These are phyloP conservation scores for Calliopum simillimum DNA, from an alignment of 2,888 invertebrate genomes.

Conservation along the genomic window DNA sequence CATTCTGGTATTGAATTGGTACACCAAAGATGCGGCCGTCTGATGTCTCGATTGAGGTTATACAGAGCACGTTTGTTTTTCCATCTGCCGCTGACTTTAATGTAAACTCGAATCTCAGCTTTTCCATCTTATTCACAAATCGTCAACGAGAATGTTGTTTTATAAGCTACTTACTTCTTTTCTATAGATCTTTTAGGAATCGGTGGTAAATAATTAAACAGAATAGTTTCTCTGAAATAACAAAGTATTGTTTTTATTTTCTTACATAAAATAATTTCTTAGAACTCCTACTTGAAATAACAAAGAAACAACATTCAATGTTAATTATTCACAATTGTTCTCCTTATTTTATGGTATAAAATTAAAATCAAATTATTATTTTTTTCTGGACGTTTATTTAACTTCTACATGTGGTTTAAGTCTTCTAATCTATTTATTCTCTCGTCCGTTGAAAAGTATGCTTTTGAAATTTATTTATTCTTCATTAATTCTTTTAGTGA, in stretches of 20 bases:
- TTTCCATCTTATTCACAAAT: too few species aligned
- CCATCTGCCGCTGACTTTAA: too few species aligned
- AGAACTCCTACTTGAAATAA: background rate
- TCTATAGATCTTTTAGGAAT: background rate
- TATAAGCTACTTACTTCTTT: conserved; percentile 3
- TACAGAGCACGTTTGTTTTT: too few species aligned
- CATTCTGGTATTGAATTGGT: too few species aligned
- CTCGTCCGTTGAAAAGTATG: background rate
- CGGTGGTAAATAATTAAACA: conserved; percentile 6
- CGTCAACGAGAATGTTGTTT: too few species aligned
- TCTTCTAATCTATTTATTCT: too few species aligned
- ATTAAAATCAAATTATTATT: background rate
- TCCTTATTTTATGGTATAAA: background rate
- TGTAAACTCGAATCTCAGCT: too few species aligned
- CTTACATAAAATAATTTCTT: background rate
- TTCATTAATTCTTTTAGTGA: background rate
- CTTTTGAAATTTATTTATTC: background rate
- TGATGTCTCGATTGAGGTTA: too few species aligned
- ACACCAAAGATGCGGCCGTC: too few species aligned
- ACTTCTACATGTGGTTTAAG: background rate
- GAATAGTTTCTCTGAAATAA: conserved; percentile 2
- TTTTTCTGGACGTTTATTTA: background rate
- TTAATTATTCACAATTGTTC: background rate
- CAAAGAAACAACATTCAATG: too few species aligned
- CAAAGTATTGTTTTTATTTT: conserved; percentile 2